Evolutionary conservation across 2,888 invertebrate genomes (phyloP).

Genomic region (Sepiola atlantica): DNA sequence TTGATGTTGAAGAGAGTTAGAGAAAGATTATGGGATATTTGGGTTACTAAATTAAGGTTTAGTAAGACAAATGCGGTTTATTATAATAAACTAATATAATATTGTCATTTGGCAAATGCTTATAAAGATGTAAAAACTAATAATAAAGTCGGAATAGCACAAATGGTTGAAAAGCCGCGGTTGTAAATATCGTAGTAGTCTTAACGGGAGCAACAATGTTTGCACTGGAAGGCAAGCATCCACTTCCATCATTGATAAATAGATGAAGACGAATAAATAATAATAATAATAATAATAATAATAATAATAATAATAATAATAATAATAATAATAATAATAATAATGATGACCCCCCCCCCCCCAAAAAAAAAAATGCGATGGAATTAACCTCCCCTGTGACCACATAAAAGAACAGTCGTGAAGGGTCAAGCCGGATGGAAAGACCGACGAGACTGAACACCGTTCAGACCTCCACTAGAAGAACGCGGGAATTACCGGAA

Average conservation of each 20-base stretch:
- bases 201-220: background rate
- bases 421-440: no score
- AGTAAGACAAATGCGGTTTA: background rate
- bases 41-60: background rate
- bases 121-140: no score
- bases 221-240: background rate
- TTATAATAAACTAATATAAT: background rate
- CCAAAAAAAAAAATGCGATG: no score
- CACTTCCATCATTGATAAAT: background rate
- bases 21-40: background rate
- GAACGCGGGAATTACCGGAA: no score
- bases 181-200: background rate
- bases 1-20: no score
- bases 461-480: no score
- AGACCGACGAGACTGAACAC: no score
- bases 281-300: background rate
- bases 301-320: conserved; percentile 34
- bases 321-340: conserved; percentile 18
- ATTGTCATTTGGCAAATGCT: background rate
- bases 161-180: background rate
- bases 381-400: no score
- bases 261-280: background rate
- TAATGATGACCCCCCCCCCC: background rate
- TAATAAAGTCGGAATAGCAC: background rate
- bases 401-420: no score